A percentile compares a stretch with the other conserved stretches of the same genome.
Conservation (phyloP, 2,113 vertebrate species). For the Rynchops niger region DNA sequence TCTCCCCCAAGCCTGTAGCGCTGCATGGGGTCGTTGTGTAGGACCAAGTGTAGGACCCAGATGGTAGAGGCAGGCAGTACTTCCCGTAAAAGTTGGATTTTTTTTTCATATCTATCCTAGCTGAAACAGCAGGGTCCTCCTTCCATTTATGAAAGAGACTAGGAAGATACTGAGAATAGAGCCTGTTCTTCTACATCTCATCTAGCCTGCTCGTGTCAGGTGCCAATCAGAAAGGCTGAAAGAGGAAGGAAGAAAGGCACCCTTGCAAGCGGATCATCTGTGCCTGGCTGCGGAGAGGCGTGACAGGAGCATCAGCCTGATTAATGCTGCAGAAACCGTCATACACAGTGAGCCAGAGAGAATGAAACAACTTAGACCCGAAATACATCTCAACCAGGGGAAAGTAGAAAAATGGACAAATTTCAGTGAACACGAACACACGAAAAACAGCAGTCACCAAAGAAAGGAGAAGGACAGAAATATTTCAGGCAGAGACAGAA, state of each 20-base stretch:
- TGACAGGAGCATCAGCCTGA: not conserved
- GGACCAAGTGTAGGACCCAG: not conserved
- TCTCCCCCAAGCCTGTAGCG: too few species aligned
- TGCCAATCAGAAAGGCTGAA: not conserved
- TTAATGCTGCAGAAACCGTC: not conserved
- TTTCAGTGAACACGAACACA: not conserved
- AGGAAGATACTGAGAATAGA: not conserved
- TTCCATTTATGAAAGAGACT: not conserved
- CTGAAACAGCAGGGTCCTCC: not conserved
- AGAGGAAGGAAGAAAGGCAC: not conserved
- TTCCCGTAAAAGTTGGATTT: not conserved
- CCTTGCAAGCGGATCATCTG: not conserved
- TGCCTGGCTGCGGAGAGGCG: rapidly evolving
- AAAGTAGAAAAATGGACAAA: not conserved
- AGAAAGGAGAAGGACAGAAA: not conserved
- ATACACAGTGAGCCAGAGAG: not conserved
- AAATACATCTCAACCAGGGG: not conserved
- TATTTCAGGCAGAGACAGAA: not conserved
- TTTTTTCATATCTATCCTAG: not conserved
- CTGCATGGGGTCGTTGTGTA: not conserved
- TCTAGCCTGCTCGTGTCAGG: not conserved
- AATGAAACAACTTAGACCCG: not conserved
- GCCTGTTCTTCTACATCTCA: not conserved
- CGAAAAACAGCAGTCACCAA: not conserved
- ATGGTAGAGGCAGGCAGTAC: not conserved